Base-by-base conservation (phyloP, 2,797 vertebrate genomes). In the Thripadectes ignobilis region DNA sequence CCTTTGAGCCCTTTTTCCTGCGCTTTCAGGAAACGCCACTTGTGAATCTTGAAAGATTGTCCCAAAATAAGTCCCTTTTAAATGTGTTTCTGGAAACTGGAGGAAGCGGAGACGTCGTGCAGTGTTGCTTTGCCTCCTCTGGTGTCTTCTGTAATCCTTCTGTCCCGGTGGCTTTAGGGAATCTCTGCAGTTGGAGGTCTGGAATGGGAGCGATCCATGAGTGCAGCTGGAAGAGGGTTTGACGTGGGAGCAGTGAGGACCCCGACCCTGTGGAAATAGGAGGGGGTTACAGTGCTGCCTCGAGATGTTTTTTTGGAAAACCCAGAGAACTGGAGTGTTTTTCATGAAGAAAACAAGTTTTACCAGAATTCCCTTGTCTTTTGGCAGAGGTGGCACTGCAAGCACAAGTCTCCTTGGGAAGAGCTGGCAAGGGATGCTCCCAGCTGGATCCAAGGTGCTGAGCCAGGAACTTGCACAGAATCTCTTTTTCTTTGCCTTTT, bases 101-200 rank as follows among this genome's bases (percentile, higher is more conserved):
- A 85, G 87, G 92, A 52, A 84, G 83, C 85, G 72, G 51, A 88
- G 65, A 58, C 21, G 7, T 85, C 27, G 43, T 88, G 72, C 49
- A 13, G 55, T 45, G 22, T 55, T 71, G 80, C 92, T 94, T 68
- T 88, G 63, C 80, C 91, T 93, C 87, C 73, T 91, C 84, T 87
- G 78, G 36, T 46, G 48, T 26, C 79, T 89, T 4, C 85, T 83
- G 22, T 52, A 12, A 57, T 85, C 75, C 76, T 43, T 58, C 46
- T 85, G 6, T 87, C 76, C 79, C 66, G 38, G 96, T 81, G 86
- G 96, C 97, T 97, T 71, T 82, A 49, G 14, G 81, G 92, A 86
- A 27, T 62, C 85, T 88, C 77, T 85, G 93, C 94, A 46, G 65
- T 49, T 12, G 34, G 89, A 81, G 76, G 69, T 74, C 63, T 0